Percentiles rank a stretch among this genome's conserved stretches.
Evolutionary conservation across 2,113 vertebrate genomes (phyloP).

Genomic region (Rhinoderma darwinii): DNA sequence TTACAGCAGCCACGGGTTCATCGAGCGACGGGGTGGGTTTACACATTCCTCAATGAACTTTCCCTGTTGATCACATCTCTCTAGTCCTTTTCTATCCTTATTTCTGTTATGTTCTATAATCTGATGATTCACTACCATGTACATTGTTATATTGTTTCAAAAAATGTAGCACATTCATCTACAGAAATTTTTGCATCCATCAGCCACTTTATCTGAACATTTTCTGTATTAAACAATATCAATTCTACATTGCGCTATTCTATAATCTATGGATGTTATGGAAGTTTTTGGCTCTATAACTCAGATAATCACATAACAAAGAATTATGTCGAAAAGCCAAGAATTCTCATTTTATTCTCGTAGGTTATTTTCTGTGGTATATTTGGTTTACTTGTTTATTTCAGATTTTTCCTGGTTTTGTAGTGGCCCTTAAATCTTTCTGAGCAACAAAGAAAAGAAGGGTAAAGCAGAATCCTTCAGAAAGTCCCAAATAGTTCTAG

Average conservation of each 20-base stretch:
- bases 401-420: conserved; percentile 21
- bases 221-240: neutral
- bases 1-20: too few relatives aligned
- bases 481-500: neutral
- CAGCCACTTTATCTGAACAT: neutral
- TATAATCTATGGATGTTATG: neutral
- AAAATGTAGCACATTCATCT: neutral
- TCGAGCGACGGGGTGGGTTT: too few relatives aligned
- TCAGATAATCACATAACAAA: conserved; percentile 2
- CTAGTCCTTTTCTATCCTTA: too few relatives aligned
- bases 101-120: too few relatives aligned
- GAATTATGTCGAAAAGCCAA: conserved; percentile 2
- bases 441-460: neutral
- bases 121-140: too few relatives aligned
- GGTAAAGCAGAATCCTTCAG: neutral
- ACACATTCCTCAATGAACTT: too few relatives aligned
- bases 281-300: neutral
- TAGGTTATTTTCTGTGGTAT: conserved; percentile 22
- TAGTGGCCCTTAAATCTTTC: neutral
- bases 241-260: neutral
- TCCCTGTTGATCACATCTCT: too few relatives aligned
- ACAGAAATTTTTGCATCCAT: neutral
- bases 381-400: conserved; percentile 18
- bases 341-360: neutral
- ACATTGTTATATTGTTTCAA: too few relatives aligned